Conservation (phyloP, 2,113 vertebrate genomes). For the Laticauda colubrina region DNA sequence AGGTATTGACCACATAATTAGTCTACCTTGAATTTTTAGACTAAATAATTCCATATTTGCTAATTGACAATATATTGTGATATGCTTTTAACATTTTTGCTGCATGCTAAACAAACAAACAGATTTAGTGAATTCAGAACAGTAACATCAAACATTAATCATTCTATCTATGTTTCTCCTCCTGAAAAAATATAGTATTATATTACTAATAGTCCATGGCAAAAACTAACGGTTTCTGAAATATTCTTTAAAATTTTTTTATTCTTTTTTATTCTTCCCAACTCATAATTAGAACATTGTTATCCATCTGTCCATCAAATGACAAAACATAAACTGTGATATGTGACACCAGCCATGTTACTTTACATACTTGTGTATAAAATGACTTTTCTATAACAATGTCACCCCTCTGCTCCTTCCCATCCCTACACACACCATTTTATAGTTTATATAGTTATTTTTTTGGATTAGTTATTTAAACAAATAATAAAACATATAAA, state of each 20-base stretch:
- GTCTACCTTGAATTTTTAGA: background rate
- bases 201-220: background rate
- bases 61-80: background rate
- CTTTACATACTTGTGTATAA: background rate
- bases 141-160: background rate
- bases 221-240: background rate
- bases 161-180: background rate
- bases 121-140: background rate
- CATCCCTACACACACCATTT: background rate
- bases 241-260: background rate
- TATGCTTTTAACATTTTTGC: background rate
- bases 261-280: background rate
- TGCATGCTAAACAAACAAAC: background rate
- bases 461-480: background rate
- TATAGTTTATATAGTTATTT: background rate
- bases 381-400: background rate
- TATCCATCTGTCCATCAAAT: background rate
- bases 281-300: background rate
- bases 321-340: background rate
- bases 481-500: background rate
- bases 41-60: background rate
- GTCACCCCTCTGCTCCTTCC: background rate
- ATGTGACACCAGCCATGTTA: background rate
- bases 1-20: background rate
- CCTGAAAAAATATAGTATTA: background rate